Evolutionary conservation across 2,113 vertebrate genomes (phyloP).

Genomic region (Pygoscelis antarcticus): DNA sequence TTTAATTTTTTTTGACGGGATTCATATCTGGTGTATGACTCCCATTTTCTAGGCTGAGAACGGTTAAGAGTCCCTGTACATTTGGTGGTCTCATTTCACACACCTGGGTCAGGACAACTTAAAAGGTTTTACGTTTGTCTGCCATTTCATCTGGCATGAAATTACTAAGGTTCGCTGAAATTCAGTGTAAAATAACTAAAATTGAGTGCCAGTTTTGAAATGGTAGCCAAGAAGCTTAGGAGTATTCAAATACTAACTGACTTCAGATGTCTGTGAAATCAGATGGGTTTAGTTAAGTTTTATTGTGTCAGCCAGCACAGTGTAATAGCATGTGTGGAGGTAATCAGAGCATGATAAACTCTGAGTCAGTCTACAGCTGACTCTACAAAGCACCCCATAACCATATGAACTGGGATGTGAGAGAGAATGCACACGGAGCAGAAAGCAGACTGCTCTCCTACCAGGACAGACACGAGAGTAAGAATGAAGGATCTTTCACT

Average conservation of each 20-base stretch:
- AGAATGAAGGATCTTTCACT: conserved; percentile 59
- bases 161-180: not conserved
- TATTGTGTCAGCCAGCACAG: not conserved
- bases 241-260: not conserved
- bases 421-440: not conserved
- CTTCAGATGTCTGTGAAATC: not conserved
- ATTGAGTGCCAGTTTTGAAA: not conserved
- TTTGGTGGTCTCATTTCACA: not conserved
- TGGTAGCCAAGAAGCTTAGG: not conserved
- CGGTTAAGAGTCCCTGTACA: not conserved
- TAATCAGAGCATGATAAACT: conserved; percentile 46
- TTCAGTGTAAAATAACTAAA: not conserved
- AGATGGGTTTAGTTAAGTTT: conserved; percentile 7
- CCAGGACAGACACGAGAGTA: not conserved
- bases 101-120: not conserved
- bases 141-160: not conserved
- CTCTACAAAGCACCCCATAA: not conserved
- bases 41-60: not conserved
- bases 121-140: not conserved
- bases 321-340: not conserved
- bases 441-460: not conserved
- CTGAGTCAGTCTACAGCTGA: conserved; percentile 61
- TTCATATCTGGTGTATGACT: not conserved
- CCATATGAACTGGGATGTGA: rapidly evolving
- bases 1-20: not conserved